Base-by-base conservation (phyloP, 2,888 invertebrate species). In the Therioaphis trifolii region DNA sequence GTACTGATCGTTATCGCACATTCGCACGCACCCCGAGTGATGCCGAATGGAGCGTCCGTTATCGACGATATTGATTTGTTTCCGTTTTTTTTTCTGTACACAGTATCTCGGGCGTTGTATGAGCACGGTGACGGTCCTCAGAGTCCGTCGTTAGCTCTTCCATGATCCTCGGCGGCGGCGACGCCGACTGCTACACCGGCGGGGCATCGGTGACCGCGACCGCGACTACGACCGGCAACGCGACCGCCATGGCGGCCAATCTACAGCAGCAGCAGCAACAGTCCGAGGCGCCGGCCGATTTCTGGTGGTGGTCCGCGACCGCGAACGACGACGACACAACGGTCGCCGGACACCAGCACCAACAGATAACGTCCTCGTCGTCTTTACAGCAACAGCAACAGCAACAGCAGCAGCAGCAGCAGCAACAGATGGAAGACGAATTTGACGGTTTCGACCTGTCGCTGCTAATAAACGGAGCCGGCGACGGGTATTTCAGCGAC, bases 361-460 rank as follows among this genome's bases (percentile, higher is more conserved):
- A 76, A 12, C 78, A 78, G 11, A 78, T 78, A 68, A 55, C 78
- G 18, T 78, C 78, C n/a, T n/a, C n/a, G 24, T 78, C 77, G 18
- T 77, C 78, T 18, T 52, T 68, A 0, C 52, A 68, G 12, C 52
- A 68, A 1, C 78, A 66, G 4, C 66, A 27, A 11, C 49, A 52
- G 0, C 21, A 27, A n/a, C 55, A 55, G 55, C 55, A 58, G 12
- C 58, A 58, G 11, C 58, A 24, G 58, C 58, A 58, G 24, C 58
- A 58, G 2, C 24, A 58, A 3, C 58, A 61, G n/a, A 61, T 61
- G 27, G 15, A 40, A 11, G 84, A 84, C 82, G 75, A 72, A 0
- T 79, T 84, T 18, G 85, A 85, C 55, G 82, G 80, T 46, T 85
- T 85, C 82, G 85, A 85, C 61, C 18, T 85, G 58, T 85, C 85